Evolutionary conservation across 2,113 vertebrate genomes (phyloP).

Genomic region (Nibea albiflora): DNA sequence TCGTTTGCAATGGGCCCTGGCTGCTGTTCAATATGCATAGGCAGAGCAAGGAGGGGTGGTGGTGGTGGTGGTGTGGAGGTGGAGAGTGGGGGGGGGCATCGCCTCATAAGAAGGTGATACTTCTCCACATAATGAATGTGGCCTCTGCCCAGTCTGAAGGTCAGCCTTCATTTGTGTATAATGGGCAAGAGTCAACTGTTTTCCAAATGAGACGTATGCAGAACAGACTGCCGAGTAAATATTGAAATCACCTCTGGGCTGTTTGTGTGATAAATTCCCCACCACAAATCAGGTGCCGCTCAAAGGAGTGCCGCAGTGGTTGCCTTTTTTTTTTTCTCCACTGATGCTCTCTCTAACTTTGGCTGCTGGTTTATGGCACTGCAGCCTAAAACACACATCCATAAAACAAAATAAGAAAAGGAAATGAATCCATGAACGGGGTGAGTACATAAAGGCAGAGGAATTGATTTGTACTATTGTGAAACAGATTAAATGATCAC

Average conservation of each 20-base stretch:
- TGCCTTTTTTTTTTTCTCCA: constrained; percentile 50
- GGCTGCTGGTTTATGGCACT: constrained; percentile 63
- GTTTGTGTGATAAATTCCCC: constrained; percentile 82
- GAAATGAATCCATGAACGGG: neutral
- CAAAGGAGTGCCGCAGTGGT: constrained; percentile 65
- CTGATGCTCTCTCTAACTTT: constrained; percentile 66
- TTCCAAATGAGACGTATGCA: constrained; percentile 88
- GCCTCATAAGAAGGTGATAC: constrained; percentile 82
- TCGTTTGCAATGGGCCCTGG: constrained; percentile 92
- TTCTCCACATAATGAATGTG: constrained; percentile 87
- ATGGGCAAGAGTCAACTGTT: constrained; percentile 88
- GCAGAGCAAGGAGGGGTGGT: constrained; percentile 26
- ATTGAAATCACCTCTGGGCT: constrained; percentile 85
- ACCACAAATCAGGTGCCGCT: constrained; percentile 78
- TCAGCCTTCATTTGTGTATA: constrained; percentile 88
- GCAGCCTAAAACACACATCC: neutral
- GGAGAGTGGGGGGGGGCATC: neutral
- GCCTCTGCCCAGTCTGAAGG: constrained; percentile 87
- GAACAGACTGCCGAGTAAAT: constrained; percentile 81
- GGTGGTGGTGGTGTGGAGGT: too few species aligned
- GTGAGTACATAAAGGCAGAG: constrained; percentile 47
- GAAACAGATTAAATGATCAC: constrained; percentile 54
- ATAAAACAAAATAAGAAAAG: constrained; percentile 1
- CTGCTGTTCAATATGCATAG: constrained; percentile 87
- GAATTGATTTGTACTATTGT: constrained; percentile 42